Conservation (phyloP, 2,888 invertebrate genomes). For the Campoplex capitator region DNA sequence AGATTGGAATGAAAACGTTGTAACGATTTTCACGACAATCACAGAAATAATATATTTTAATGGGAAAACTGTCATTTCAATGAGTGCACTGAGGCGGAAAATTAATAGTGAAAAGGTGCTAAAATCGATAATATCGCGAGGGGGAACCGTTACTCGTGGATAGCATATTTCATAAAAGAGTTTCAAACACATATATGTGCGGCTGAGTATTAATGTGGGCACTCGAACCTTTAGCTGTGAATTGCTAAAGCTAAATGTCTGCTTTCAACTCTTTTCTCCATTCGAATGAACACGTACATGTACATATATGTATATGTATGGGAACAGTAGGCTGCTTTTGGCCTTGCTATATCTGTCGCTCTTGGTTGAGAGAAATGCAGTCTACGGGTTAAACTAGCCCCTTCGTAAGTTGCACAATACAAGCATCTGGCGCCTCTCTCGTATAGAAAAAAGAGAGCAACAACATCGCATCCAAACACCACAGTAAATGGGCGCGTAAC, state of each 20-base stretch:
- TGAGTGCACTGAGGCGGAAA: background rate
- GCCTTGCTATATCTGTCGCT: conserved; percentile 42
- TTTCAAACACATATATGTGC: conserved; percentile 29
- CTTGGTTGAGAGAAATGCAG: conserved; percentile 57
- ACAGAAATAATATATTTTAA: background rate
- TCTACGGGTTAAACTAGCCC: conserved; percentile 51
- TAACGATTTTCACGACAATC: conserved; percentile 2
- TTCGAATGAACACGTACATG: background rate
- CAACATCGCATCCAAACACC: conserved; percentile 36
- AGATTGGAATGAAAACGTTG: background rate
- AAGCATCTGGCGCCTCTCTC: conserved; percentile 43
- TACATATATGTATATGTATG: background rate
- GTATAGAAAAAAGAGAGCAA: conserved; percentile 18
- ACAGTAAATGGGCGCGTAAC: conserved; percentile 59
- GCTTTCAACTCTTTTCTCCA: conserved; percentile 48
- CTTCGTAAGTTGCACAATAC: conserved; percentile 37
- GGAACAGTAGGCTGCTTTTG: conserved; percentile 37
- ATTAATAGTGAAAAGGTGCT: background rate
- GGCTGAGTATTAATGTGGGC: conserved; percentile 55
- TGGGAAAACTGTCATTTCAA: background rate
- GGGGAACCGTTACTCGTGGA: conserved; percentile 2
- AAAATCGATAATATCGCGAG: background rate
- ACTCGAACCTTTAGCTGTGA: conserved; percentile 59
- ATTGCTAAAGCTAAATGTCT: conserved; percentile 67
- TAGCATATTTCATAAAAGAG: background rate